Evolutionary conservation across 2,113 vertebrate species (phyloP).

Genomic region (Oncorhynchus tshawytscha): DNA sequence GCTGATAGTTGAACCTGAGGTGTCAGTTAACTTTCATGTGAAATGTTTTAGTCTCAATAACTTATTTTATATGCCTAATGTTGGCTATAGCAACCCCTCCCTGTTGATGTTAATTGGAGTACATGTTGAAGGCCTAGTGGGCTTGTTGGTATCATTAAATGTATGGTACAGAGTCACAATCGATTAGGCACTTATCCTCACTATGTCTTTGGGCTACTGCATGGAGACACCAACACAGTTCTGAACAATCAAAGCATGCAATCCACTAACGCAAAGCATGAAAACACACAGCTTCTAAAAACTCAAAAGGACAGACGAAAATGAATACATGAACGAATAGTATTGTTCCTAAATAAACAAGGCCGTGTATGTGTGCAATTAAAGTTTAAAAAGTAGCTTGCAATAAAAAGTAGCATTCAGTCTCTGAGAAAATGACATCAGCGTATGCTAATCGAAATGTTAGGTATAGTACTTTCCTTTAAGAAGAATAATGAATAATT

Average conservation of each 20-base stretch:
- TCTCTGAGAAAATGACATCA: not conserved
- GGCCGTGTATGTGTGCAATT: not conserved
- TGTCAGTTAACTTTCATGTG: no score
- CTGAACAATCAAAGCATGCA: not conserved
- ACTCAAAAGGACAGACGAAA: not conserved
- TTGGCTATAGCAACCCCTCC: conserved; percentile 10
- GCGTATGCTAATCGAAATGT: not conserved
- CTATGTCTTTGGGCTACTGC: conserved; percentile 35
- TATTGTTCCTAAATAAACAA: not conserved
- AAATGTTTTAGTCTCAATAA: no score
- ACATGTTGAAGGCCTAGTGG: conserved; percentile 68
- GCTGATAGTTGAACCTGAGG: no score
- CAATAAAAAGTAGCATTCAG: not conserved
- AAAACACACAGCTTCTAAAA: not conserved
- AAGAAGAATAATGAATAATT: no score
- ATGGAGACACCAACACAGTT: conserved; percentile 9
- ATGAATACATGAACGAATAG: not conserved
- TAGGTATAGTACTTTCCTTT: not conserved
- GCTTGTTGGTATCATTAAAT: conserved; percentile 72
- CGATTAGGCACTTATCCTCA: conserved; percentile 67
- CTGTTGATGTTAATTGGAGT: conserved; percentile 68
- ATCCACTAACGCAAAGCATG: not conserved
- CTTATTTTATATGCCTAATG: no score
- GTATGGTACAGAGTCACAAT: conserved; percentile 72
- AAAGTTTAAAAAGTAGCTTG: not conserved